Percentiles rank a stretch among this genome's conserved stretches.
These are phyloP conservation scores for Mormyrus hasselquistii DNA, from an alignment of 2,797 vertebrate species.

Conservation along the genomic window DNA sequence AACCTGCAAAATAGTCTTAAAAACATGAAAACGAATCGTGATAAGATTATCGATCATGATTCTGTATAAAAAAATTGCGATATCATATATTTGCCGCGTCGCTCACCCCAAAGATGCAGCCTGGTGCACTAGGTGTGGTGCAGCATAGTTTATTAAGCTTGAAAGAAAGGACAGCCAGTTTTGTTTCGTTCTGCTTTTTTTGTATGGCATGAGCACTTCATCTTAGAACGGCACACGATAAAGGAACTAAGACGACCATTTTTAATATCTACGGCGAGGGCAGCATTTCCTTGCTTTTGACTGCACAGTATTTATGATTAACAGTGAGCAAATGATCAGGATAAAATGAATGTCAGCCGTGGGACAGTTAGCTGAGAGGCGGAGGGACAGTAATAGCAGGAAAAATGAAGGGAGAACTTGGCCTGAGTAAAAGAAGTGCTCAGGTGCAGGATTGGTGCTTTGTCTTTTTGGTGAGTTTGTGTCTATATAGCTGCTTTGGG, in stretches of 20 bases:
- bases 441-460: background rate
- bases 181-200: background rate
- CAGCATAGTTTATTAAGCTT: background rate
- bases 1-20: background rate
- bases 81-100: background rate
- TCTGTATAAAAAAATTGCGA: background rate
- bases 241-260: background rate
- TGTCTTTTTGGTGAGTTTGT: background rate
- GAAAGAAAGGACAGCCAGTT: background rate
- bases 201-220: background rate
- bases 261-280: background rate
- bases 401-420: background rate
- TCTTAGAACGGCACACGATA: background rate
- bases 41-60: background rate
- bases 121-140: background rate
- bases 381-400: background rate
- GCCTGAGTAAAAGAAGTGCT: background rate
- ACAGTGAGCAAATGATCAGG: background rate
- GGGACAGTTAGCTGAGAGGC: background rate
- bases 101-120: background rate
- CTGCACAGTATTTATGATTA: background rate
- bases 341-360: background rate
- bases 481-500: background rate
- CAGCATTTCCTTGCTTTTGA: background rate
- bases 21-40: background rate